These are phyloP conservation scores for Craniophora ligustri DNA, from an alignment of 2,888 invertebrate species.

Conservation along the genomic window DNA sequence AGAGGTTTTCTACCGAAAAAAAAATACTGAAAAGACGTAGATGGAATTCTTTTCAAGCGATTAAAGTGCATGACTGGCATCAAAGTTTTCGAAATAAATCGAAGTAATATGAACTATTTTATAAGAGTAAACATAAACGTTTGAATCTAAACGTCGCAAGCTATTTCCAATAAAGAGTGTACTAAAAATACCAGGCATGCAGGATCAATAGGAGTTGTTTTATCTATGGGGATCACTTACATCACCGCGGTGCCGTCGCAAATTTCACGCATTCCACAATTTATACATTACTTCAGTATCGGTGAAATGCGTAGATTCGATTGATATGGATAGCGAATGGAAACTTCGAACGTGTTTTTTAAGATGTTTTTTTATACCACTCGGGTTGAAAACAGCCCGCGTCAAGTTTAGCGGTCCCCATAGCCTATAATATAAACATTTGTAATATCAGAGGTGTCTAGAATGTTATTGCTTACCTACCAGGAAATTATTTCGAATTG, in stretches of 20 bases:
- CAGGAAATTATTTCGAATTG: too few relatives aligned
- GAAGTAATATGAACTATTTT: neutral
- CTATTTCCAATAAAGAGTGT: conserved; percentile 50
- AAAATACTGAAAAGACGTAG: too few relatives aligned
- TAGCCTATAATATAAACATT: too few relatives aligned
- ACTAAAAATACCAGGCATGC: conserved; percentile 34
- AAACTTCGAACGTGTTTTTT: neutral
- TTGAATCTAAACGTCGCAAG: conserved; percentile 17
- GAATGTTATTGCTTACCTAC: too few relatives aligned
- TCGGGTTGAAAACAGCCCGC: too few relatives aligned
- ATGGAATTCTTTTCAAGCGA: too few relatives aligned
- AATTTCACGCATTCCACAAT: conserved; percentile 57
- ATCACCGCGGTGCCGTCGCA: conserved; percentile 30
- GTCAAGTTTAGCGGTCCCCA: too few relatives aligned
- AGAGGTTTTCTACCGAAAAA: too few relatives aligned
- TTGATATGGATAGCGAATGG: conserved; percentile 25
- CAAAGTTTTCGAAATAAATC: neutral
- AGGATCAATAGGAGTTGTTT: conserved; percentile 25
- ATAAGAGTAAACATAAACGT: neutral
- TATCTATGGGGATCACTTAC: conserved; percentile 39
- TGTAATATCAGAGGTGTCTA: too few relatives aligned
- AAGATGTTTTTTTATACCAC: too few relatives aligned
- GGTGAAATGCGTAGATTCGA: conserved; percentile 13
- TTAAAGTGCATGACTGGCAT: too few relatives aligned
- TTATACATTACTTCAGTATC: conserved; percentile 49